Evolutionary conservation across 2,113 vertebrate species (phyloP).

Genomic region (Cygnus buccinator): DNA sequence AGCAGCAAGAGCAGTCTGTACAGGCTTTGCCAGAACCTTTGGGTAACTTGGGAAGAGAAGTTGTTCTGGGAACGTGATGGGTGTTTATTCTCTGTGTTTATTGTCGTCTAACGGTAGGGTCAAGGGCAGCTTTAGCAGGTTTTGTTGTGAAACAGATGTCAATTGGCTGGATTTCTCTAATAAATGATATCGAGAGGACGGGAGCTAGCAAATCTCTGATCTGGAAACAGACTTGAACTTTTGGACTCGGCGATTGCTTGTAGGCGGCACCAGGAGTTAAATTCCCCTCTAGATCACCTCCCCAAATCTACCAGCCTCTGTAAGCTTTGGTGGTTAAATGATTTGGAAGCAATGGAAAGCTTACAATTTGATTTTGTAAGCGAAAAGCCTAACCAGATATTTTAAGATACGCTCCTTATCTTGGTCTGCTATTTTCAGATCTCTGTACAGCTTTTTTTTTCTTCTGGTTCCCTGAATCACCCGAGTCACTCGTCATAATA

Average conservation of each 20-base stretch:
- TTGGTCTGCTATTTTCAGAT: neutral
- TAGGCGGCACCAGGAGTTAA: slow-evolving; percentile 14
- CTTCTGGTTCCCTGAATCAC: neutral
- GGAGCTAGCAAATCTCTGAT: neutral
- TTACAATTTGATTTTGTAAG: neutral
- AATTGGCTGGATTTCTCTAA: neutral
- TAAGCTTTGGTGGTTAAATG: neutral
- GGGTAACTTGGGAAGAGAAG: neutral
- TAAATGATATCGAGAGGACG: neutral
- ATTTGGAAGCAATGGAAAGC: neutral
- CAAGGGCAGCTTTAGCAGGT: slow-evolving; percentile 20
- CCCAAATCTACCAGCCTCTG: neutral
- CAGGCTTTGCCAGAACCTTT: neutral
- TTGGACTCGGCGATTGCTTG: neutral
- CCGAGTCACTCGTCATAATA: rapidly evolving
- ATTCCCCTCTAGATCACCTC: neutral
- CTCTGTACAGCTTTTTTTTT: neutral
- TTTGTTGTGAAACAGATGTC: slow-evolving; percentile 48
- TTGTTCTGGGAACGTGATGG: neutral
- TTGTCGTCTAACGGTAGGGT: neutral
- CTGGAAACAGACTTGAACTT: slow-evolving; percentile 46
- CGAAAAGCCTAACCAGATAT: neutral
- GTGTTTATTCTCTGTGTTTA: neutral
- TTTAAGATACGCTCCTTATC: neutral
- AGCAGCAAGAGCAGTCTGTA: neutral